phyloP scores from a whole-genome alignment of 2,113 vertebrate genomes.

The Mus pahari region DNA sequence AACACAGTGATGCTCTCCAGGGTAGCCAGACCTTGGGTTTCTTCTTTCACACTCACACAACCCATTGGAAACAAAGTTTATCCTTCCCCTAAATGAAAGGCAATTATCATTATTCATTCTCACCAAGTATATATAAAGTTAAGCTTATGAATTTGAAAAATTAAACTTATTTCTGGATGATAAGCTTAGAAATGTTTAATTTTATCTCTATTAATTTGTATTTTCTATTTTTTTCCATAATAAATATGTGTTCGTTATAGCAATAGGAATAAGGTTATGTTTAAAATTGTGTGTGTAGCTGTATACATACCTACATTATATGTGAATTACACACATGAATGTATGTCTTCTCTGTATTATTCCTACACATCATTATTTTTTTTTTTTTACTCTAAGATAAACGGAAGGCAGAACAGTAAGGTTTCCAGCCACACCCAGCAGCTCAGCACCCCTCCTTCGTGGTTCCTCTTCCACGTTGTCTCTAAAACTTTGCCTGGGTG shows the following conservation, averaged over 20 bases:
- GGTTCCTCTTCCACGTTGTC: slow-evolving; percentile 4
- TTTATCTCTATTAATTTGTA: background rate
- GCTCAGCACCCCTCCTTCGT: background rate
- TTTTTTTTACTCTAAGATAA: slow-evolving; percentile 15
- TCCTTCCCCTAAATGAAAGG: slow-evolving; percentile 48
- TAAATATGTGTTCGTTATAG: slow-evolving; percentile 39
- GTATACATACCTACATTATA: background rate
- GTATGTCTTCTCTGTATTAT: slow-evolving; percentile 21
- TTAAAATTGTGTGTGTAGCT: background rate
- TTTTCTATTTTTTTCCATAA: slow-evolving; percentile 45
- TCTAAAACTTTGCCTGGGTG: background rate
- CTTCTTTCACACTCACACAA: slow-evolving; percentile 2
- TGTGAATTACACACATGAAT: background rate
- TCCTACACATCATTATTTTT: slow-evolving; percentile 24
- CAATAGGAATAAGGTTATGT: slow-evolving; percentile 16
- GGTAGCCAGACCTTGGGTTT: background rate
- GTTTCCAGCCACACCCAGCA: background rate
- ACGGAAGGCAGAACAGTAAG: background rate
- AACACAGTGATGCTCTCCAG: background rate
- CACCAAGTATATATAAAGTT: background rate
- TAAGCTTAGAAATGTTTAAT: background rate
- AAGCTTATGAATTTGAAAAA: background rate
- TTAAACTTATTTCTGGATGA: slow-evolving; percentile 17
- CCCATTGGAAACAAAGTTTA: background rate
- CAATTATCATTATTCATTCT: background rate